A percentile compares a stretch with the other conserved stretches of the same genome.
Evolutionary conservation across 2,797 vertebrate genomes (phyloP).

Genomic region (Helarctos malayanus): DNA sequence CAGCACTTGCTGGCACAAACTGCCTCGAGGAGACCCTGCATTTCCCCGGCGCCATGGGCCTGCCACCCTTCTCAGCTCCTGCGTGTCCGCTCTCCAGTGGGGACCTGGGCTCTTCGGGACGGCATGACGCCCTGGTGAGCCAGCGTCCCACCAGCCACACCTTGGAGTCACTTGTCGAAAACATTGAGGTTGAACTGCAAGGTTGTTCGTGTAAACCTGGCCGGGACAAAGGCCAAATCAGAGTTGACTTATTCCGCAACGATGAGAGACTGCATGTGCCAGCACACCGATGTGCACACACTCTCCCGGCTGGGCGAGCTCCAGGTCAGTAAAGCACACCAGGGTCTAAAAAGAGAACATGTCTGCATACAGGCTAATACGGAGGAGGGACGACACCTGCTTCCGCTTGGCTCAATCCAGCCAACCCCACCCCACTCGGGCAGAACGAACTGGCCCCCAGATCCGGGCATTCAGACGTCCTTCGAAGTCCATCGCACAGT

Average conservation of each 20-base stretch:
- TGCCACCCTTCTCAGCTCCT: accelerated
- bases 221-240: not conserved
- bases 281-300: not conserved
- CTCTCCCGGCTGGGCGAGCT: not conserved
- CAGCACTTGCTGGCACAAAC: not conserved
- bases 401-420: not conserved
- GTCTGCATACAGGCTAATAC: accelerated
- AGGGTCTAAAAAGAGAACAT: not conserved
- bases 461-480: not conserved
- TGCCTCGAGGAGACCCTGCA: accelerated
- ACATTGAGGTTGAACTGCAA: not conserved
- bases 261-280: not conserved
- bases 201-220: not conserved
- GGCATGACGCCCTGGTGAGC: accelerated
- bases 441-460: not conserved
- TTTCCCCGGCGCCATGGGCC: not conserved
- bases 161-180: not conserved
- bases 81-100: accelerated
- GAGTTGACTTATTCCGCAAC: not conserved
- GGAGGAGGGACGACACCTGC: not conserved
- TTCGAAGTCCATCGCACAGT: not conserved
- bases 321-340: not conserved
- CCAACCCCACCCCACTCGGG: not conserved
- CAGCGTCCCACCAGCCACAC: accelerated
- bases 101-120: accelerated